phyloP scores from a whole-genome alignment of 1,140 invertebrate species.

The Drosophila mayri region DNA sequence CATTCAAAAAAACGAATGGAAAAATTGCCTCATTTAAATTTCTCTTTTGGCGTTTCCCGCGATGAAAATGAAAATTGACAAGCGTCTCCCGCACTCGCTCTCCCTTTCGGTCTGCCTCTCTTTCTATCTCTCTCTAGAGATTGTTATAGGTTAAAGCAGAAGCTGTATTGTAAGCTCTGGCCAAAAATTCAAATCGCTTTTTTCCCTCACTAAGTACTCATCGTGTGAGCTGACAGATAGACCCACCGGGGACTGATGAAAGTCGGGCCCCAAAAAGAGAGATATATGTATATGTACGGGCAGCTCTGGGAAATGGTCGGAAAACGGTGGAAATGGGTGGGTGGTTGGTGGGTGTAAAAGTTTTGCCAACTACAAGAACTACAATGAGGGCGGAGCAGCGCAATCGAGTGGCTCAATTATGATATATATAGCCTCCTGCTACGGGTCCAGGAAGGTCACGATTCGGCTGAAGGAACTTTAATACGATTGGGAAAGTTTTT shows the following conservation, averaged over 20 bases:
- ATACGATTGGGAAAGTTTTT: constrained; percentile 17
- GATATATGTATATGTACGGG: background rate
- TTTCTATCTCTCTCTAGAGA: background rate
- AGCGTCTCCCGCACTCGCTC: constrained; percentile 3
- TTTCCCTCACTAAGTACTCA: constrained; percentile 26
- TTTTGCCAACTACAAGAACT: constrained; percentile 26
- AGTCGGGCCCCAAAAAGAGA: constrained; percentile 9
- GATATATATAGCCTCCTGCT: constrained; percentile 10
- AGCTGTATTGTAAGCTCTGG: constrained; percentile 17
- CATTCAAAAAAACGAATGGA: constrained; percentile 5
- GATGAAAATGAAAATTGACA: constrained; percentile 49
- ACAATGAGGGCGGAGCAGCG: constrained; percentile 11
- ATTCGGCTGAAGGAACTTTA: constrained; percentile 14
- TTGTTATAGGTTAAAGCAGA: constrained; percentile 28
- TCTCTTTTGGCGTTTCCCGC: constrained; percentile 54
- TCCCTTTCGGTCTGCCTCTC: background rate
- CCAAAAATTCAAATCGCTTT: constrained; percentile 43
- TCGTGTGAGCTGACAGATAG: constrained; percentile 29
- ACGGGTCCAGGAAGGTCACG: constrained; percentile 11
- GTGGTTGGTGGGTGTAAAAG: background rate
- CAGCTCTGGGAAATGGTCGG: background rate
- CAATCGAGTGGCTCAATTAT: constrained; percentile 39
- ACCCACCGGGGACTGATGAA: constrained; percentile 19
- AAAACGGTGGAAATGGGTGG: background rate
- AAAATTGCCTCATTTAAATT: constrained; percentile 70